phyloP scores from a whole-genome alignment of 2,797 vertebrate genomes.

The Acipenser ruthenus region DNA sequence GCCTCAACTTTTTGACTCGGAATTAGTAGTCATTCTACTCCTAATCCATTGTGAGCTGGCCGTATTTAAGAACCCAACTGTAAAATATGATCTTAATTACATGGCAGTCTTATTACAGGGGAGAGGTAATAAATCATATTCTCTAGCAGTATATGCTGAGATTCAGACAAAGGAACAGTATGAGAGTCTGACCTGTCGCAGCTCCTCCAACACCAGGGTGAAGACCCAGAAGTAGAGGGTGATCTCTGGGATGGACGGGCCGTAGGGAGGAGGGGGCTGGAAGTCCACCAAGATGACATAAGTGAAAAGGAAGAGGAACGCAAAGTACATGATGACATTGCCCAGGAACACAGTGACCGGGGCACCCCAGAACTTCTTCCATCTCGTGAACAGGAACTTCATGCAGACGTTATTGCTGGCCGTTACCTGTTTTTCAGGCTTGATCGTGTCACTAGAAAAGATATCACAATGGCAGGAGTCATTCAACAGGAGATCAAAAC shows the following conservation, averaged over 20 bases:
- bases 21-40: too few relatives aligned
- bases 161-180: conserved; percentile 22
- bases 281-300: conserved; percentile 86
- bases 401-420: conserved; percentile 52
- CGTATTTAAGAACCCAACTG: too few relatives aligned
- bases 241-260: conserved; percentile 72
- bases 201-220: conserved; percentile 86
- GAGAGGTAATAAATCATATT: conserved; percentile 23
- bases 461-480: not conserved
- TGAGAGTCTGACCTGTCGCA: conserved; percentile 71
- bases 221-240: conserved; percentile 96
- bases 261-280: conserved; percentile 64
- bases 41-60: too few relatives aligned
- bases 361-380: conserved; percentile 87
- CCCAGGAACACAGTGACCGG: conserved; percentile 89
- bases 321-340: conserved; percentile 92
- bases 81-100: too few relatives aligned
- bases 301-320: conserved; percentile 84
- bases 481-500: too few relatives aligned
- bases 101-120: too few relatives aligned
- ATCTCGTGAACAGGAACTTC: conserved; percentile 67
- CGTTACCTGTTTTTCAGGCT: conserved; percentile 28
- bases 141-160: conserved; percentile 3
- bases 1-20: too few relatives aligned
- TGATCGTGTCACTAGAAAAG: conserved; percentile 36